Percentiles rank a stretch among this genome's conserved stretches.
phyloP scores from a whole-genome alignment of 2,113 vertebrate species.

The Oriolus oriolus region DNA sequence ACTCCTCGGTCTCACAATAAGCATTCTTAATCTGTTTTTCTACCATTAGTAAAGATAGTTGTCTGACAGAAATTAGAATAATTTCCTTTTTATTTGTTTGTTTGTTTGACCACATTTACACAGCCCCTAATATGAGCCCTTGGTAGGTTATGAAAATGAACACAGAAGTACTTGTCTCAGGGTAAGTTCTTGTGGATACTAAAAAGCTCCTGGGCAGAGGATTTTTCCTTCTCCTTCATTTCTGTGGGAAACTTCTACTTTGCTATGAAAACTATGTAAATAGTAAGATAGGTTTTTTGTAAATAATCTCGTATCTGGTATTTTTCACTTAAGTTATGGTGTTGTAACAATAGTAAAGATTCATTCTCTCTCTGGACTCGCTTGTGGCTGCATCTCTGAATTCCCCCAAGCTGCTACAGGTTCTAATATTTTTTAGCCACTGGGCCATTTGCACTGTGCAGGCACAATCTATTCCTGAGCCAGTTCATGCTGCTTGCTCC shows the following conservation, averaged over 20 bases:
- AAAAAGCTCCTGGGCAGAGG: no score
- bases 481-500: neutral
- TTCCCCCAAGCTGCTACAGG: no score
- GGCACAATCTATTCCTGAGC: rapidly evolving
- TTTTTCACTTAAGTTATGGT: no score
- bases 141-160: neutral
- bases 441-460: neutral
- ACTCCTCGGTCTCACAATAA: neutral
- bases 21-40: neutral
- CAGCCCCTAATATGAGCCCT: neutral
- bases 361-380: no score
- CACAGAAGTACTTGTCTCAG: neutral
- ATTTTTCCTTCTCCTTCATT: no score
- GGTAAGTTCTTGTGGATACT: neutral
- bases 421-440: neutral
- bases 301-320: no score
- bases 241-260: no score
- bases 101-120: neutral
- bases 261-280: no score
- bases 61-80: neutral
- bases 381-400: no score
- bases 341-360: no score
- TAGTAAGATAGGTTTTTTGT: no score
- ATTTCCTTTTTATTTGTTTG: neutral
- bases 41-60: neutral